Evolutionary conservation across 1,140 invertebrate genomes (phyloP), one percentile per base, ranked within the genome.

Genomic region (Caenorhabditis elegans): DNA sequence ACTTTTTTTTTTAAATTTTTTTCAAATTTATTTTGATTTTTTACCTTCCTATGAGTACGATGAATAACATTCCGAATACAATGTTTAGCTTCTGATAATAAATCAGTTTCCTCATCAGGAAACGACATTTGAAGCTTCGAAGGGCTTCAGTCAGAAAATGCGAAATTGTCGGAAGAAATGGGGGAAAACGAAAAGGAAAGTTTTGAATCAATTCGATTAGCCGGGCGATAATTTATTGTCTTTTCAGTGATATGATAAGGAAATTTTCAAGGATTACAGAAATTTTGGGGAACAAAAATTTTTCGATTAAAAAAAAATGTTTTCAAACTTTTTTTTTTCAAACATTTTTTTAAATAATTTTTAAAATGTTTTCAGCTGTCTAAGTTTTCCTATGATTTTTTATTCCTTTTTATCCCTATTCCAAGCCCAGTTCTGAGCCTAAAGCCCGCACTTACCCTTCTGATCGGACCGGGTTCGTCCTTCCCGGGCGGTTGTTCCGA

Each of bases 401-500:
- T n/a, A n/a, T n/a, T n/a, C n/a, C n/a, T n/a, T n/a, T n/a, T n/a
- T n/a, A n/a, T n/a, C n/a, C n/a, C n/a, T n/a, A n/a, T n/a, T n/a
- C n/a, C n/a, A n/a, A n/a, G n/a, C n/a, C n/a, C n/a, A n/a, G n/a
- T n/a, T n/a, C n/a, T n/a, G n/a, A n/a, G n/a, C n/a, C n/a, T n/a
- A n/a, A n/a, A n/a, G n/a, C n/a, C n/a, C n/a, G n/a, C 39, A 43
- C 60, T 8, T 24, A 70, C 60, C 60, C 60, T 1, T 70, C 60
- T 70, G 34, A 70, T 8, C 3, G 34, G 17, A 19, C 60, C 60
- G 15, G 34, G 60, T 22, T n/a, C 34, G 43, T 70, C 60, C 60
- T 31, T n/a, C 8, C 60, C 60, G 22, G 60, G 60, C 60, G 60
- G 60, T 22, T 34, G 60, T 70, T 70, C 60, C 60, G 60, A 70